phyloP scores from a whole-genome alignment of 2,888 invertebrate species.

The Arenicola marina region DNA sequence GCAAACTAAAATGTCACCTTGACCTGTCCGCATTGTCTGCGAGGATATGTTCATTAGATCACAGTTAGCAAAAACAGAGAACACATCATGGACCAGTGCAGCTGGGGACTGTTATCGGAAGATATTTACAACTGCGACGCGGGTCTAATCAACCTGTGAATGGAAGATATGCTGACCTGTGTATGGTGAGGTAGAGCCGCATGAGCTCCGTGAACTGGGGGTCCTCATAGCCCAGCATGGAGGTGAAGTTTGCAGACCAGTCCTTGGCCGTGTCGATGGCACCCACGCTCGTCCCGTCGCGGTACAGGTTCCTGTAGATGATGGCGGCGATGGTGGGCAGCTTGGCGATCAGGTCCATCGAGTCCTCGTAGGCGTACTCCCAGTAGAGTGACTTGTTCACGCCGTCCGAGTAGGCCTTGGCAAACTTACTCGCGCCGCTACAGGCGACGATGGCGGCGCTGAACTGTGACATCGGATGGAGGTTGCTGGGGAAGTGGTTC shows the following conservation, averaged over 20 bases:
- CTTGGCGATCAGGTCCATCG: conserved; percentile 94
- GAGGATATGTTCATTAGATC: too few species aligned
- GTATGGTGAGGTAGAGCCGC: conserved; percentile 90
- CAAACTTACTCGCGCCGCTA: conserved; percentile 90
- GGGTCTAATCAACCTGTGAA: too few species aligned
- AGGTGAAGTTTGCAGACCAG: conserved; percentile 88
- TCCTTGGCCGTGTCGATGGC: conserved; percentile 88
- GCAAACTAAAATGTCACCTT: too few species aligned
- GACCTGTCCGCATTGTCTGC: too few species aligned
- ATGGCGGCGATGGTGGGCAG: conserved; percentile 91
- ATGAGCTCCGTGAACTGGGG: conserved; percentile 84
- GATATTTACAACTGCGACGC: too few species aligned
- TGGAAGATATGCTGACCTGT: too few species aligned
- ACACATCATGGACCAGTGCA: too few species aligned
- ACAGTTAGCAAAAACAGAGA: too few species aligned
- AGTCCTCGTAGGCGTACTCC: conserved; percentile 91
- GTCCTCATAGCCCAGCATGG: conserved; percentile 84
- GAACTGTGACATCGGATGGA: conserved; percentile 96
- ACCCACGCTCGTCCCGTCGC: conserved; percentile 83
- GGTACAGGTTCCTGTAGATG: conserved; percentile 83
- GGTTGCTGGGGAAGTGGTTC: conserved; percentile 84
- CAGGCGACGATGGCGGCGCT: conserved; percentile 87
- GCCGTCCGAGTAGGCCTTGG: conserved; percentile 85
- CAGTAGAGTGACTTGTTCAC: conserved; percentile 88
- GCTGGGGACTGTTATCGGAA: too few species aligned